A percentile compares a stretch with the other conserved stretches of the same genome.
Conservation (phyloP, 2,888 invertebrate genomes). For the Netelia inedita region DNA sequence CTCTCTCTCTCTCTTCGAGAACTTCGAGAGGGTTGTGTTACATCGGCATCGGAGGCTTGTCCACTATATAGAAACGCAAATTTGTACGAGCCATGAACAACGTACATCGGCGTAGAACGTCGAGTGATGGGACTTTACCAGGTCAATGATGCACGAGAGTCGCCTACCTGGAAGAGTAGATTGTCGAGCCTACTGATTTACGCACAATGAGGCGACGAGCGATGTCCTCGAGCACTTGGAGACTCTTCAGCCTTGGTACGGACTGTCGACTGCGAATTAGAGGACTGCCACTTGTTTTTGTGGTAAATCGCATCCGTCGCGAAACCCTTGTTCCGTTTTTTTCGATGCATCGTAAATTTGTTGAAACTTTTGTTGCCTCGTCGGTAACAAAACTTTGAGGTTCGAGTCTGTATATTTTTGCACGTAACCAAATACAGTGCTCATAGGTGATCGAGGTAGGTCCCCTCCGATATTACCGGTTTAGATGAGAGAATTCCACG, state of each 20-base stretch:
- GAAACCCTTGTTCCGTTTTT: no score
- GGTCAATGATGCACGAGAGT: neutral
- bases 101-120: conserved; percentile 15
- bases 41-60: conserved; percentile 2
- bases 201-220: conserved; percentile 10
- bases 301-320: no score
- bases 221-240: conserved; percentile 17
- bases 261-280: conserved; percentile 5
- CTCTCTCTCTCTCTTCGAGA: conserved; percentile 10
- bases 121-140: conserved; percentile 30
- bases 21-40: conserved; percentile 30
- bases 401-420: neutral
- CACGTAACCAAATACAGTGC: neutral
- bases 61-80: conserved; percentile 35
- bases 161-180: conserved; percentile 14
- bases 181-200: conserved; percentile 14
- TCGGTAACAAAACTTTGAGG: no score
- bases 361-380: no score
- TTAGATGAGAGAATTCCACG: conserved; percentile 16
- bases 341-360: no score
- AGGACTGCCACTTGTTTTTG: neutral
- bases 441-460: neutral
- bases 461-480: conserved; percentile 9
- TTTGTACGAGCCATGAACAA: conserved; percentile 43
- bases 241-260: conserved; percentile 22